A percentile compares a stretch with the other conserved stretches of the same genome.
phyloP scores from a whole-genome alignment of 2,797 vertebrate genomes.

The Anniella stebbinsi region DNA sequence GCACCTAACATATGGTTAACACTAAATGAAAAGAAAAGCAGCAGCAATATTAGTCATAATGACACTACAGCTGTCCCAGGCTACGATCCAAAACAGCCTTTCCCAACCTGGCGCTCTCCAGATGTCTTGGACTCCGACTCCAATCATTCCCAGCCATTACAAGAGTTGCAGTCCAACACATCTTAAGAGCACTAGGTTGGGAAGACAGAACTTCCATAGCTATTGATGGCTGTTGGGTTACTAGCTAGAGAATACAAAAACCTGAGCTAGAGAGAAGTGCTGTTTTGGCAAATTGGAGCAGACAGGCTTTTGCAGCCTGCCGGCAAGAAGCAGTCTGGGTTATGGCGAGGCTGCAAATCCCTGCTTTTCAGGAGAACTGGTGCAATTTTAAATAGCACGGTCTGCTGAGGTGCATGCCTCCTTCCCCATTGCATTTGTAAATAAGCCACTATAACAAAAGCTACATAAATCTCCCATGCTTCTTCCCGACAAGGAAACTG shows the following conservation, averaged over 20 bases:
- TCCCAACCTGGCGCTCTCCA: too few relatives aligned
- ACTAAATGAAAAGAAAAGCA: neutral
- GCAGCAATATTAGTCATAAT: neutral
- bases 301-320: neutral
- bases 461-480: neutral
- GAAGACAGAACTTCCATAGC: neutral
- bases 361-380: neutral
- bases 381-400: neutral
- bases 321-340: neutral
- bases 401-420: neutral
- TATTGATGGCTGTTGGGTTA: neutral
- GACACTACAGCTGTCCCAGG: neutral
- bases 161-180: too few relatives aligned
- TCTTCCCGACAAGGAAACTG: neutral
- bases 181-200: too few relatives aligned
- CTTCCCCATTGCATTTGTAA: neutral
- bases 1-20: neutral
- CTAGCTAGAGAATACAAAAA: neutral
- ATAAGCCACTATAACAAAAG: neutral
- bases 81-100: too few relatives aligned
- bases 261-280: neutral
- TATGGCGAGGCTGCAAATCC: neutral
- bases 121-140: too few relatives aligned
- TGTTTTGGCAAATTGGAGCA: neutral
- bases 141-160: too few relatives aligned